phyloP scores from a whole-genome alignment of 2,888 invertebrate genomes.

The Agrochola circellaris region DNA sequence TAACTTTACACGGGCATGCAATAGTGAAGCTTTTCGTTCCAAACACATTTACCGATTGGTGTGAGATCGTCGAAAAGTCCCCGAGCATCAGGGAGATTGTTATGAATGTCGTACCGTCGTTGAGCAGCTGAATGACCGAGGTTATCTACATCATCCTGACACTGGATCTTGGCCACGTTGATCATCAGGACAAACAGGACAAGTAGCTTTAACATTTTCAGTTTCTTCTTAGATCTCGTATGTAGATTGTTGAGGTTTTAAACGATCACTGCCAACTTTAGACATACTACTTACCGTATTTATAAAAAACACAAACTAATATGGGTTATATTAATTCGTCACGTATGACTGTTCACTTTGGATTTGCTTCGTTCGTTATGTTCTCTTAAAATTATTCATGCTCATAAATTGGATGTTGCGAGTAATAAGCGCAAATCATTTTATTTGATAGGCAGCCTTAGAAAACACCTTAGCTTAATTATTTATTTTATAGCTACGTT shows the following conservation, averaged over 20 bases:
- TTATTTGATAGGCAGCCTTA: background rate
- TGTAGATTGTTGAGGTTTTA: background rate
- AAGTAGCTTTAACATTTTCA: slow-evolving; percentile 5
- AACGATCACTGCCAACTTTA: background rate
- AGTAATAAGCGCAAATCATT: background rate
- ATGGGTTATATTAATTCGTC: background rate
- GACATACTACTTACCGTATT: background rate
- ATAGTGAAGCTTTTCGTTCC: background rate
- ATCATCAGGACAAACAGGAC: background rate
- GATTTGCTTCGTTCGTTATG: too few species aligned
- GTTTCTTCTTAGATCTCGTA: too few species aligned
- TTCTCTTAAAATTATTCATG: background rate
- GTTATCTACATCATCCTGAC: background rate
- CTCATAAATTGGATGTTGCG: background rate
- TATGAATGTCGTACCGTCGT: background rate
- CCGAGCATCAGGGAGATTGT: background rate
- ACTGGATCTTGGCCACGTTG: background rate
- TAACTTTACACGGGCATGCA: background rate
- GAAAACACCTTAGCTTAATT: background rate
- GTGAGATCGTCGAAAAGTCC: too few species aligned
- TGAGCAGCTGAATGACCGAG: background rate
- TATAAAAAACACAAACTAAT: background rate
- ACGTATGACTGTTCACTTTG: background rate
- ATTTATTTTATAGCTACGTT: background rate
- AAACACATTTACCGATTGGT: background rate